Evolutionary conservation across 2,888 invertebrate genomes (phyloP), one percentile per base, ranked within the genome.

Genomic region (Miltochrista miniata): DNA sequence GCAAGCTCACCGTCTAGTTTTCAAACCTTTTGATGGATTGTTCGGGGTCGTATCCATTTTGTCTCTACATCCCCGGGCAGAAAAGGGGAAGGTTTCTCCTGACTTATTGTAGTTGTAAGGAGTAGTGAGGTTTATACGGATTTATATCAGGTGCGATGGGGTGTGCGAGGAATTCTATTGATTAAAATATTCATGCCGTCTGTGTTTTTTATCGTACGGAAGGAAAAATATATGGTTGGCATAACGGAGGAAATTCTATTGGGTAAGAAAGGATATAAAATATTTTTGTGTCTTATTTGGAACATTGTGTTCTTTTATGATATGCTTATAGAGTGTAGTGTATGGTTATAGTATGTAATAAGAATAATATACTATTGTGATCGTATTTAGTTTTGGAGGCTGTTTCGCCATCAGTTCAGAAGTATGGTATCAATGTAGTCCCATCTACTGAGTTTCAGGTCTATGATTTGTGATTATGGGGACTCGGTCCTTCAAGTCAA

Each of bases 21-120:
- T 81, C 76, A 82, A 79, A 73, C 76, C 68, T 74, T 44, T 81
- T 87, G 89, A 89, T 87, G 79, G 85, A 89, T 89, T 74, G 79
- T 76, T 52, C 56, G 62, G 70, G 77, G 78, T 76, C 76, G 74
- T 69, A 68, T 63, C 64, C 68, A 73, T 75, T 78, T 79, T 79
- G 77, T 76, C 69, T 78, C 64, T 72, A 68, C 66, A 54, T 53
- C 65, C 67, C 66, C 70, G 40, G 34, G 24, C 35, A 15, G 44
- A 35, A 56, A 56, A 60, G 53, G 57, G 62, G 56, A 64, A 53
- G 61, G 68, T 74, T 72, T 75, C 71, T 39, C 38, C 58, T 70
- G 71, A 70, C 64, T 54, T 75, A 70, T 75, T 70, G 66, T 61
- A 56, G 58, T 60, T 67, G 65, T 68, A 61, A 68, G 42, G 56